Conservation (phyloP, 1,140 invertebrate species). For the Eumaeus atala region DNA sequence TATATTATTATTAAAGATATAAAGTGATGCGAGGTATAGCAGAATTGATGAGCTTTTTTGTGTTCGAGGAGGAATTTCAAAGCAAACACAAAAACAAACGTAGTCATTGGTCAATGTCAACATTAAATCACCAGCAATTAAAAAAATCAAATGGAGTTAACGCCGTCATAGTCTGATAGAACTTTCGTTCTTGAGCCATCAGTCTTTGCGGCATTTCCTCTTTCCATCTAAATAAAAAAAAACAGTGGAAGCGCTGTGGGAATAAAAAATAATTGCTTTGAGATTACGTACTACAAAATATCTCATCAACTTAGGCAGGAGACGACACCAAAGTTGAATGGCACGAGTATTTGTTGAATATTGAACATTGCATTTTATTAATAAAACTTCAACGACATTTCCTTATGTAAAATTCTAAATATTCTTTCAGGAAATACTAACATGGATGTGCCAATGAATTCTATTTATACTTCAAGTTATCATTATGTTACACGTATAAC, state of each 20-base stretch:
- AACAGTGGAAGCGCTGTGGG: not conserved
- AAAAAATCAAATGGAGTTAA: slow-evolving; percentile 32
- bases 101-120: slow-evolving; percentile 9
- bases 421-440: not conserved
- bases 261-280: slow-evolving; percentile 32
- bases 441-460: slow-evolving; percentile 4
- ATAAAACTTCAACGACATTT: not conserved
- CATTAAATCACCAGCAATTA: slow-evolving; percentile 5
- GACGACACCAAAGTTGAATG: no score
- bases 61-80: slow-evolving; percentile 56
- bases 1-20: slow-evolving; percentile 20
- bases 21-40: slow-evolving; percentile 44
- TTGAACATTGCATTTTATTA: not conserved
- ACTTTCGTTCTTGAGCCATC: slow-evolving; percentile 69
- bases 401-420: not conserved
- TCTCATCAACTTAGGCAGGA: not conserved
- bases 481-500: no score
- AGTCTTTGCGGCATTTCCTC: slow-evolving; percentile 62
- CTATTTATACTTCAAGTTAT: not conserved
- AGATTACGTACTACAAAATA: slow-evolving; percentile 21
- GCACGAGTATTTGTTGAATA: no score
- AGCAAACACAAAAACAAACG: slow-evolving; percentile 24
- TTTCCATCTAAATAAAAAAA: not conserved
- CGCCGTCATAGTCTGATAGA: slow-evolving; percentile 63
- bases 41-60: slow-evolving; percentile 42